Conservation (phyloP, 1,140 invertebrate genomes). For the Patella vulgata region DNA sequence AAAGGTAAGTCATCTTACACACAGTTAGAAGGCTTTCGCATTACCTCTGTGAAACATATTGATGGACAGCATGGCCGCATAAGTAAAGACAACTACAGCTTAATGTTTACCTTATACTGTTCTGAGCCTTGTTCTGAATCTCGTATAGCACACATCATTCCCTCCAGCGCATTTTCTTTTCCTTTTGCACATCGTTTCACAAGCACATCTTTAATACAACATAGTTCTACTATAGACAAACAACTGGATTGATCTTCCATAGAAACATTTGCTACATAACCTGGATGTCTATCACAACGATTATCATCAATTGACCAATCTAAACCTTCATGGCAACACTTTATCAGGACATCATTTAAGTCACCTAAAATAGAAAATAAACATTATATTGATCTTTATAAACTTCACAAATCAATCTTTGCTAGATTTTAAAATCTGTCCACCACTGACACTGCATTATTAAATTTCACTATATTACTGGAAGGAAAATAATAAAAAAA, state of each 20-base stretch:
- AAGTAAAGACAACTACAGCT: too few species aligned
- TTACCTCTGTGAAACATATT: too few species aligned
- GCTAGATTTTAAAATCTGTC: too few species aligned
- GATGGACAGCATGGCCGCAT: too few species aligned
- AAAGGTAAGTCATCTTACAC: too few species aligned
- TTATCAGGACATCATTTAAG: slow-evolving; percentile 20
- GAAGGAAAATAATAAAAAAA: too few species aligned
- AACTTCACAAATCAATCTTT: neutral
- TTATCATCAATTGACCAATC: slow-evolving; percentile 29
- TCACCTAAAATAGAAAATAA: slow-evolving; percentile 21
- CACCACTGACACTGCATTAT: too few species aligned
- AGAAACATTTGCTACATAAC: slow-evolving; percentile 14
- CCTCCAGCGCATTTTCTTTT: slow-evolving; percentile 46
- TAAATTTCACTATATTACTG: too few species aligned
- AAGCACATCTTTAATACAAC: slow-evolving; percentile 60
- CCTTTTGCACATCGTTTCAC: slow-evolving; percentile 51
- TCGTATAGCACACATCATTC: slow-evolving; percentile 48
- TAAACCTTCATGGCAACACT: slow-evolving; percentile 39
- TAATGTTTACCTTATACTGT: slow-evolving; percentile 54
- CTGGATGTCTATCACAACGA: slow-evolving; percentile 36
- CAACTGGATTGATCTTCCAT: slow-evolving; percentile 31
- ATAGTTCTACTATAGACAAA: slow-evolving; percentile 48
- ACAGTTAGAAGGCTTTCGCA: too few species aligned
- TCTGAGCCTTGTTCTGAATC: slow-evolving; percentile 50
- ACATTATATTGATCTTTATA: neutral